Conservation (phyloP, 2,797 vertebrate genomes). For the Carduelis carduelis region DNA sequence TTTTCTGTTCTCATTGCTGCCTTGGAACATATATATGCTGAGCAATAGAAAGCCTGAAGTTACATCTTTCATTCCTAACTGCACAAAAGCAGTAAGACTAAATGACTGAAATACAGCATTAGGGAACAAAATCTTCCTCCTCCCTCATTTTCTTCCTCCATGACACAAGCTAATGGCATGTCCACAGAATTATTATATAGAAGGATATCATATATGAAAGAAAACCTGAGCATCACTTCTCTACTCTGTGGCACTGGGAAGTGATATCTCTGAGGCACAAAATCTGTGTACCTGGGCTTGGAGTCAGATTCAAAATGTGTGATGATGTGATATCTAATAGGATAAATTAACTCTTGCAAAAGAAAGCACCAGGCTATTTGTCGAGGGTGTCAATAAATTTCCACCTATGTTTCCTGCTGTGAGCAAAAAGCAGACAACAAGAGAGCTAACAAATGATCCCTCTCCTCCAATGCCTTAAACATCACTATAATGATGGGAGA, state of each 20-base stretch:
- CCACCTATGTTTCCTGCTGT: background rate
- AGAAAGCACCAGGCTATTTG: background rate
- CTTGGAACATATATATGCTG: background rate
- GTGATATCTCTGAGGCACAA: background rate
- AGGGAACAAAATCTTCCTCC: constrained; percentile 1
- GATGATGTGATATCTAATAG: background rate
- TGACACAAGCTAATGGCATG: background rate
- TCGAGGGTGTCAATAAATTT: background rate
- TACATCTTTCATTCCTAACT: background rate
- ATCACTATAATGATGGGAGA: constrained; percentile 45
- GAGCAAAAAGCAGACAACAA: background rate
- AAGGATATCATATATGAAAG: background rate
- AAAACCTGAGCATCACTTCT: background rate
- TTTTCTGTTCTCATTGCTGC: background rate
- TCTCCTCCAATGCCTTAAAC: background rate
- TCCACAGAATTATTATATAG: background rate
- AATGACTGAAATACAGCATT: background rate
- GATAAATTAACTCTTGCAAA: background rate
- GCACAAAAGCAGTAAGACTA: background rate
- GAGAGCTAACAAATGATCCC: background rate
- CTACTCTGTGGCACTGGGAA: background rate
- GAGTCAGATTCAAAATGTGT: background rate
- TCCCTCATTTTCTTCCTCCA: background rate
- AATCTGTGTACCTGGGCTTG: background rate
- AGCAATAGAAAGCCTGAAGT: background rate